Conservation (phyloP, 2,797 vertebrate species). For the Glyptemys insculpta region DNA sequence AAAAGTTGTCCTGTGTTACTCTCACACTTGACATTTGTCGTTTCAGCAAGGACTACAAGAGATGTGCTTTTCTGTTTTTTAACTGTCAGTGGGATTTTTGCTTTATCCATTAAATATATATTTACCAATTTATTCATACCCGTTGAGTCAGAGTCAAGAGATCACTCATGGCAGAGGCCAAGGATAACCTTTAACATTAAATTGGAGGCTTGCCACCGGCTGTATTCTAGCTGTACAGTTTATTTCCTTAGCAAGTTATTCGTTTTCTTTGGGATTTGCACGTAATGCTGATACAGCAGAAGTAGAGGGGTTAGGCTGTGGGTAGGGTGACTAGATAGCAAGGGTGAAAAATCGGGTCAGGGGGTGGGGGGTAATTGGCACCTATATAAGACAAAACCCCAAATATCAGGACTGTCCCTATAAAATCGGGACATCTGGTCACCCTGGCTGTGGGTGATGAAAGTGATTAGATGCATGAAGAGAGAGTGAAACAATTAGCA, state of each 20-base stretch:
- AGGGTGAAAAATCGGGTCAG: too few species aligned
- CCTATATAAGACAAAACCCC: too few species aligned
- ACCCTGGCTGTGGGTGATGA: not conserved
- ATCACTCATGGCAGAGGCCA: not conserved
- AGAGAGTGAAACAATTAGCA: not conserved
- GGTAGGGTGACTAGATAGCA: not conserved
- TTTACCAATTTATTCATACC: slow-evolving; percentile 24
- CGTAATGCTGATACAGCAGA: not conserved
- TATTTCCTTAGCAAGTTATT: not conserved
- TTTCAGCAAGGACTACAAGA: not conserved
- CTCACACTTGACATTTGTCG: too few species aligned
- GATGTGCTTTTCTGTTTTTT: not conserved
- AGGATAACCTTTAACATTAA: not conserved
- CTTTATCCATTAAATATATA: not conserved
- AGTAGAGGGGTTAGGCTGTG: not conserved
- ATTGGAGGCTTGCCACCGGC: not conserved
- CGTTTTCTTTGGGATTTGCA: not conserved
- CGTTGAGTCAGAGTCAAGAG: slow-evolving; percentile 17
- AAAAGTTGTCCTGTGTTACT: too few species aligned
- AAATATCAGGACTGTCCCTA: too few species aligned
- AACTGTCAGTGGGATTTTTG: not conserved
- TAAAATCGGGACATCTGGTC: too few species aligned
- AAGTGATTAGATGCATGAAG: not conserved
- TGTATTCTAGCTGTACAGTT: not conserved
- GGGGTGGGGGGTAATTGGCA: too few species aligned